Evolutionary conservation across 2,797 vertebrate genomes (phyloP), one percentile per base, ranked within the genome.

Genomic region (Platyrinchus mystaceus): DNA sequence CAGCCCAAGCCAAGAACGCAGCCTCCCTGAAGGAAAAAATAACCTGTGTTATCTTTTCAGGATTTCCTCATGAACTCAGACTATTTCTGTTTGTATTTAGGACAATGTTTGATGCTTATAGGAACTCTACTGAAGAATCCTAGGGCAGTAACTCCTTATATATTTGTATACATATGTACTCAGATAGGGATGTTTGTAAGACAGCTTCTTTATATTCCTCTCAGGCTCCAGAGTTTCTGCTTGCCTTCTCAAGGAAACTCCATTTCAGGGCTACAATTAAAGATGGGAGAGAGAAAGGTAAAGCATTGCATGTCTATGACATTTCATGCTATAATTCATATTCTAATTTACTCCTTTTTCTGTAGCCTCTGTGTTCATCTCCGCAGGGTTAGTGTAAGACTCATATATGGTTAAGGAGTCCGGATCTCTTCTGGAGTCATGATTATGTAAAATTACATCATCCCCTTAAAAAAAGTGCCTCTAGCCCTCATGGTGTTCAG

Each of bases 371-470:
- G 14, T 53, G 24, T 50, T 84, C 17, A 60, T 58, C 44, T 84
- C 59, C 87, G 55, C 43, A 75, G 69, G 22, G 34, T 56, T 87
- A 67, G 32, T 53, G 30, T 67, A 64, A 91, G 32, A 36, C 17
- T 47, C 75, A 2, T 73, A 52, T 85, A 59, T 88, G 1, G 19
- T 49, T 77, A 56, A 52, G 71, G 56, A 88, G n/a, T 59, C 62
- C 70, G 62, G 69, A 81, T 76, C 91, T 95, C 47, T 94, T 95
- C 67, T 84, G 93, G 75, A 95, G 68, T 79, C 52, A 41, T 6
- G 49, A 50, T 94, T 94, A 89, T 27, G 22, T 66, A 92, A 80
- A 95, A 95, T 67, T 74, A 75, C 37, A 84, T 37, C 69, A 80
- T 59, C 16, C 18, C 27, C 44, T 77, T 75, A 9, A 71, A 77